A percentile compares a stretch with the other conserved stretches of the same genome.
phyloP scores from a whole-genome alignment of 1,140 invertebrate species.

The Tetragonula clypearis region DNA sequence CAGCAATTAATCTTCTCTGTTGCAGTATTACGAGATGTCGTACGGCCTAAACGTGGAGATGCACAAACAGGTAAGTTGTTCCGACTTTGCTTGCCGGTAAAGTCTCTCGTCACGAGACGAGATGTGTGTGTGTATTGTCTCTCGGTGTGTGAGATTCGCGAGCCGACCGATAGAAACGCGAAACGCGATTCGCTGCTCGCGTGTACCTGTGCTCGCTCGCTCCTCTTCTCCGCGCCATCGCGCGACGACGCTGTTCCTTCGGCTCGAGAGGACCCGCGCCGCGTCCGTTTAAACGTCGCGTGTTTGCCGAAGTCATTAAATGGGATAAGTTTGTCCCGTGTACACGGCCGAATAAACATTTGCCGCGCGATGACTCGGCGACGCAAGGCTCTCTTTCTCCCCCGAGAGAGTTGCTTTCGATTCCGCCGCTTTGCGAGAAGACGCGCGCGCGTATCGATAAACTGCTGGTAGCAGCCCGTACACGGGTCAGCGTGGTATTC shows the following conservation, averaged over 20 bases:
- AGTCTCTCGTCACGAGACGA: background rate
- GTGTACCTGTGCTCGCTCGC: background rate
- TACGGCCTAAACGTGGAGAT: constrained; percentile 99
- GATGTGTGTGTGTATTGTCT: background rate
- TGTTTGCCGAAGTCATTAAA: constrained; percentile 67
- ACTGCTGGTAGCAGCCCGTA: constrained; percentile 30
- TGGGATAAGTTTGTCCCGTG: constrained; percentile 55
- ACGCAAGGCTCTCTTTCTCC: background rate
- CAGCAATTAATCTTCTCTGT: constrained; percentile 76
- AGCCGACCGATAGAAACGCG: no score
- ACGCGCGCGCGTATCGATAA: constrained; percentile 27
- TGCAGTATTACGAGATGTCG: constrained; percentile 99
- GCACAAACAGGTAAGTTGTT: constrained; percentile 96
- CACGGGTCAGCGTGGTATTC: background rate
- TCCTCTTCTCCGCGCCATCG: background rate
- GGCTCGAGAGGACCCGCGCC: constrained; percentile 13
- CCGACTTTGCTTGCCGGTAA: accelerated
- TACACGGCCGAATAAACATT: constrained; percentile 65
- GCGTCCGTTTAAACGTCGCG: constrained; percentile 43
- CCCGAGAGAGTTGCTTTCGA: constrained; percentile 38
- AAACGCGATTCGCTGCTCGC: background rate
- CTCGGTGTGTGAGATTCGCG: background rate
- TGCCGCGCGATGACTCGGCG: constrained; percentile 56
- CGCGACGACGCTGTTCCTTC: background rate
- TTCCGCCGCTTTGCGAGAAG: constrained; percentile 28